Base-by-base conservation (phyloP, 2,113 vertebrate species). In the Halichoeres trimaculatus region DNA sequence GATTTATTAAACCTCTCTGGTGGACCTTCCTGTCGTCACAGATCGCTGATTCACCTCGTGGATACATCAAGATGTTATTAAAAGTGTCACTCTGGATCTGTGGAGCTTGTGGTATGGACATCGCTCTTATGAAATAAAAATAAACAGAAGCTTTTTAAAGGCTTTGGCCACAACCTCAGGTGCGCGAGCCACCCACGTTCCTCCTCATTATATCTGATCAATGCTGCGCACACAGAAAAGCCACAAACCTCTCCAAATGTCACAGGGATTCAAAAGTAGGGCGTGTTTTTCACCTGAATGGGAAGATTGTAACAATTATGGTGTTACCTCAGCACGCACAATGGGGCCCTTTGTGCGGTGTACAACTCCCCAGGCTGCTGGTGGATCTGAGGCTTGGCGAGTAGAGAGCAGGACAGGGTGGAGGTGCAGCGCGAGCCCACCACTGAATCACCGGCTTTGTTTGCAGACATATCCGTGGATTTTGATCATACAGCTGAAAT, bases 391-490 rank as follows among this genome's bases (percentile, higher is more conserved):
- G 80, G 81, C 78, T 87, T 86, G 76, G 85, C 48, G 45, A 66
- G 75, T 35, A 47, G 64, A 70, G 78, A 80, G 83, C 6, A 38
- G 70, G 83, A 77, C 68, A 16, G 85, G 79, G 85, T 51, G 75
- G 84, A 90, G 89, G 83, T 90, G 85, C 40, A 14, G 74, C 80
- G 78, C 24, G 45, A 81, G 78, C 69, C 81, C 76, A 40, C 57
- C 12, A 22, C 81, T 91, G 88, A 93, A 91, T 90, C 53, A 55
- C 36, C 17, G 66, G 78, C 91, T 92, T 91, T 91, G 91, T 92
- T 83, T 68, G 81, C 65, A 85, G 78, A 88, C 84, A 74, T 88
- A 71, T 88, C 81, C 75, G 62, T 54, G 78, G 88, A 90, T 90
- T 87, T 79, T 84, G 83, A 87, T 90, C 84, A 76, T 87, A 76